These are phyloP conservation scores for Spialia ferax DNA, from an alignment of 2,888 invertebrate species.

Conservation along the genomic window DNA sequence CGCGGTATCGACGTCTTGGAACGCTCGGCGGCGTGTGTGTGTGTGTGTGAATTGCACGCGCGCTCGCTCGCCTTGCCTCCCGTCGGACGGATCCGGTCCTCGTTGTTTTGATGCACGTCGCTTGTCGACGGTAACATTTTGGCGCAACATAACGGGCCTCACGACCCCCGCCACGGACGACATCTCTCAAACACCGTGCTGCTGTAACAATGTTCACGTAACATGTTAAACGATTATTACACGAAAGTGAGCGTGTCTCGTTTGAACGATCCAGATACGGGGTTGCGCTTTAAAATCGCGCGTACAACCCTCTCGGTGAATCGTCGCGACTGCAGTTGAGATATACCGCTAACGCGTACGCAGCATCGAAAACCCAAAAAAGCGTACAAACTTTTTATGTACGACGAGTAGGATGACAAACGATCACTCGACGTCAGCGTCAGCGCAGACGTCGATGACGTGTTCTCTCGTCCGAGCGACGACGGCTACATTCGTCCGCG, in stretches of 20 bases:
- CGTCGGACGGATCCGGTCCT: constrained; percentile 1
- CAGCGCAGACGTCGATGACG: background rate
- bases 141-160: background rate
- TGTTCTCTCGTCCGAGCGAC: constrained; percentile 6
- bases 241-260: background rate
- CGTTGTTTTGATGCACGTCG: too few relatives aligned
- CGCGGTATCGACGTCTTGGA: background rate
- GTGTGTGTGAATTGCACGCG: too few relatives aligned
- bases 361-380: background rate
- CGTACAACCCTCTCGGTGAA: constrained; percentile 5
- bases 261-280: background rate
- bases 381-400: background rate
- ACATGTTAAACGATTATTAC: background rate
- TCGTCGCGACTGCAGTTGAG: constrained; percentile 8
- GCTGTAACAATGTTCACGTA: background rate
- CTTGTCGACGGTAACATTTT: background rate
- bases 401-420: background rate
- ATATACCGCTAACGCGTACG: constrained; percentile 9
- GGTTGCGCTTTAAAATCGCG: constrained; percentile 1
- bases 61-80: background rate
- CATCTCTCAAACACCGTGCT: constrained; percentile 5
- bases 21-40: background rate
- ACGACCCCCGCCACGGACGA: background rate
- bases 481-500: constrained; percentile 8
- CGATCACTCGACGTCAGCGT: constrained; percentile 2